Base-by-base conservation (phyloP, 2,113 vertebrate genomes). In the Artemisiospiza belli region DNA sequence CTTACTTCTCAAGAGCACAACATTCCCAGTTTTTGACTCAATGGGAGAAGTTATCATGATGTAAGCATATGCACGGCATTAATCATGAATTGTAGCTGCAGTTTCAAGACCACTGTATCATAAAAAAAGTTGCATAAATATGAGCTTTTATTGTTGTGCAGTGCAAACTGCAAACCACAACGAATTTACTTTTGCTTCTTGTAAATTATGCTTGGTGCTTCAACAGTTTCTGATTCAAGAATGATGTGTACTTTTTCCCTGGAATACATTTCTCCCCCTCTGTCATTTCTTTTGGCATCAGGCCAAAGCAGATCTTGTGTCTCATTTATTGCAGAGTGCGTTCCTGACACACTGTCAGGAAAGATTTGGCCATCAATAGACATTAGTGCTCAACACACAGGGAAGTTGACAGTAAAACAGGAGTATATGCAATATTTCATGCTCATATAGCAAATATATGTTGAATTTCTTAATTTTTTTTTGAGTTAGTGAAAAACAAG, bases 281-380 rank as follows among this genome's bases (percentile, higher is more conserved):
- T 17, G 11, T 49, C 74, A 79, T 61, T 64, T 72, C 16, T 47
- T 43, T 63, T 63, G 66, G 75, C 63, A 92, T n/a, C n/a, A 73
- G 54, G 33, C 43, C 76, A 64, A 61, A 93, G 30, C 35, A 94
- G 76, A 86, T 84, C 83, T 76, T 66, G 23, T 17, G 39, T 68
- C 86, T 82, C 25, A 4, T 66, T 52, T 88, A 59, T 6, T 79
- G 82, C 64, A 93, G 44, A 64, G 51, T 10, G 57, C 58, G 87
- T 15, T 85, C 49, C 82, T 92, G 95, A 96, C 74, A 93, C 74
- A 72, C 39, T 61, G 55, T 92, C 84, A 82, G 86, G 87, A 66
- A 77, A 69, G 66, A 80, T 94, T 84, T 91, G 84, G 77, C 69
- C 73, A 81, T 93, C 90, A 83, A 58, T n/a, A 85, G 86, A 43